These are phyloP conservation scores for Mobula hypostoma DNA, from an alignment of 2,113 vertebrate genomes.

Conservation along the genomic window DNA sequence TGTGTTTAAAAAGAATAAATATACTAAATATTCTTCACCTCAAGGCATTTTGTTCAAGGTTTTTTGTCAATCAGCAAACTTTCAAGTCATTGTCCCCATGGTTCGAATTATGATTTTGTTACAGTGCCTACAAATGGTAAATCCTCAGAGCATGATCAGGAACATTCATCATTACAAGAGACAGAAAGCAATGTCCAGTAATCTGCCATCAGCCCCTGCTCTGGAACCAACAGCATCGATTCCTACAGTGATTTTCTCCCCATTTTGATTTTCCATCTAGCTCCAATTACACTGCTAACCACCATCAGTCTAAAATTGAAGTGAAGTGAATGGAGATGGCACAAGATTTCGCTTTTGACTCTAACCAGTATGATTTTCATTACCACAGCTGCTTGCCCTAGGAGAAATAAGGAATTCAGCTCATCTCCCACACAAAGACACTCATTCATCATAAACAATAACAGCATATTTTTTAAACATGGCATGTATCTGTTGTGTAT, in stretches of 20 bases:
- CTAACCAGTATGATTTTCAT: not conserved
- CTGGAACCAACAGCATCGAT: not conserved
- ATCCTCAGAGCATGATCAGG: not conserved
- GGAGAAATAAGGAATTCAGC: constrained; percentile 22
- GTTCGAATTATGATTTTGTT: not conserved
- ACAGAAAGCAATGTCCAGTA: not conserved
- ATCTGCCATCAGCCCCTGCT: not conserved
- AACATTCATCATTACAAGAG: constrained; percentile 1
- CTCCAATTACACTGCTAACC: constrained; percentile 15
- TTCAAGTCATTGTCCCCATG: not conserved
- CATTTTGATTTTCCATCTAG: not conserved
- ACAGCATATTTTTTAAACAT: not conserved
- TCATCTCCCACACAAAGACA: not conserved
- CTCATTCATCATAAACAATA: not conserved
- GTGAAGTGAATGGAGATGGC: not conserved
- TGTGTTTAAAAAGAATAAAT: not conserved
- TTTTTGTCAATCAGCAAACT: not conserved
- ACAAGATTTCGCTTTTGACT: constrained; percentile 9
- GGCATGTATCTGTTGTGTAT: not conserved
- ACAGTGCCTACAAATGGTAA: not conserved
- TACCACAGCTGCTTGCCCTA: not conserved
- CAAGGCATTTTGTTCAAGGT: not conserved
- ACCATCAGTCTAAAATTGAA: not conserved
- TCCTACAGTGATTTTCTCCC: constrained; percentile 21
- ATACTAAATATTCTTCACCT: not conserved